Base-by-base conservation (phyloP, 2,888 invertebrate genomes). In the Mesorhabditis spiculigera region DNA sequence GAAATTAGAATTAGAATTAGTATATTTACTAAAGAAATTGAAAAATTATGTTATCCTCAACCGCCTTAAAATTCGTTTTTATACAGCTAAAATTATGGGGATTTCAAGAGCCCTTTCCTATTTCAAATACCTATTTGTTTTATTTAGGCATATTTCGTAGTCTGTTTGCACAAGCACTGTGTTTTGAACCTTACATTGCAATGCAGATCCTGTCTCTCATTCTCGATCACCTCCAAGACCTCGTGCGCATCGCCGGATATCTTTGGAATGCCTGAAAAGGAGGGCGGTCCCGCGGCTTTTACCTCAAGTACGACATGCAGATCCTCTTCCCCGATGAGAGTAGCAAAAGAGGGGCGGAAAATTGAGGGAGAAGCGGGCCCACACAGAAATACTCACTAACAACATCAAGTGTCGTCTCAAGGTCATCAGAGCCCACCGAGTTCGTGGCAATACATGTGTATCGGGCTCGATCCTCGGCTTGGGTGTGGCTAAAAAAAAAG, bases 401-500 rank as follows among this genome's bases (percentile, higher is more conserved):
- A 5, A 86, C 83, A 8, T 80, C 80, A 8, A 85, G 67, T 5
- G 78, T 77, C n/a, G 77, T 78, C 65, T 84, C 83, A 71, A 82
- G 69, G 70, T 85, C 85, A 42, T 81, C 83, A 5, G 81, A 77
- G 58, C 85, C 85, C 41, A 81, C 82, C 4, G 75, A 65, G 68
- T 85, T 85, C 45, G 83, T 81, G 6, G 85, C 85, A 43, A 86
- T 83, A 71, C 85, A 85, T 6, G 80, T 83, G 75, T 80, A 83
- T 66, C 82, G 68, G 58, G 43, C 78, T 65, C 73, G 72, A 68
- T 78, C 78, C 4, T 62, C 67, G 42, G 69, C 70, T 65, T 75
- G 70, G 5, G 76, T 76, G 65, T 71, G 70, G 68, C 73, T 50
- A 50, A 50, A 50, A n/a, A 13, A 13, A 13, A 65, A 16, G 10